phyloP scores from a whole-genome alignment of 2,797 vertebrate species.

The Balearica regulorum region DNA sequence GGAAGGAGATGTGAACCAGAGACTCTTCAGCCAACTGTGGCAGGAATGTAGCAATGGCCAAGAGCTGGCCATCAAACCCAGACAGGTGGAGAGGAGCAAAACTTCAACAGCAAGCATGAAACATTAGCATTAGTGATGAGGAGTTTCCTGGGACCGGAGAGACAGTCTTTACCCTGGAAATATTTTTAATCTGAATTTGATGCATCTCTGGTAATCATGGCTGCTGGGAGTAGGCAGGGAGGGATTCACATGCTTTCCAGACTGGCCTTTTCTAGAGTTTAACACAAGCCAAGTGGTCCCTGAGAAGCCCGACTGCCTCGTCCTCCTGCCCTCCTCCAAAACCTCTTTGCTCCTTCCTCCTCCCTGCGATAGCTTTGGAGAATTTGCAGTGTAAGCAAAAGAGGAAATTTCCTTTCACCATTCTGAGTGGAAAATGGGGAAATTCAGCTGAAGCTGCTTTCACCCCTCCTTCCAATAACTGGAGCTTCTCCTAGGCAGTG shows the following conservation, averaged over 20 bases:
- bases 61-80: neutral
- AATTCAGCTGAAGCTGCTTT: neutral
- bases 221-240: neutral
- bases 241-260: accelerated
- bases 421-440: neutral
- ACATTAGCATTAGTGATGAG: accelerated
- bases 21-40: neutral
- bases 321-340: neutral
- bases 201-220: neutral
- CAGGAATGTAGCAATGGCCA: accelerated
- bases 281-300: neutral
- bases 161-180: neutral
- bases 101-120: accelerated
- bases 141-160: too few species aligned
- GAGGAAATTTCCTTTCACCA: neutral
- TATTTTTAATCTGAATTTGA: neutral
- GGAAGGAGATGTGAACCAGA: neutral
- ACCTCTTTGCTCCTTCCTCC: neutral
- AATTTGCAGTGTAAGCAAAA: neutral
- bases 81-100: neutral
- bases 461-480: neutral
- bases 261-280: neutral
- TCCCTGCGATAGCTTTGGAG: neutral
- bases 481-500: neutral
- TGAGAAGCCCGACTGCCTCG: neutral